Base-by-base conservation (phyloP, 2,888 invertebrate species). In the Aspidapion aeneum region DNA sequence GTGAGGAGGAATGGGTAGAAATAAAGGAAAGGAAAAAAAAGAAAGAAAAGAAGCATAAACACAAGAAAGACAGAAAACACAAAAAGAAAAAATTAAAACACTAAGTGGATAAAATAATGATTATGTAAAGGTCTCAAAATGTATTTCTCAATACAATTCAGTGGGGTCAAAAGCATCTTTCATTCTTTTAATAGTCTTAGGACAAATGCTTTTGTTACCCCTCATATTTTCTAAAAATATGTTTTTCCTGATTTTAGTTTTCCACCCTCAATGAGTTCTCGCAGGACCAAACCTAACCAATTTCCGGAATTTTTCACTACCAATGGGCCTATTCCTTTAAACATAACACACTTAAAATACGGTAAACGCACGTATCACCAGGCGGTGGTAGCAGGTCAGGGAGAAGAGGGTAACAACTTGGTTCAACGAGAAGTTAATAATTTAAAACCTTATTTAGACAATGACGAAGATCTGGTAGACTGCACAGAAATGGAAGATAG, bases 51-150 rank as follows among this genome's bases (percentile, higher is more conserved):
- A 70, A 71, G 48, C 73, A 72, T 60, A 74, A 73, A 65, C 68
- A 71, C 56, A 74, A 73, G 57, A 71, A 73, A 55, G 61, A 68
- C 22, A 69, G 68, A 90, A 89, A 71, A 82, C 84, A 9, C 87
- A 88, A 60, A 80, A 81, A n/a, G 78, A 79, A 65, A 64, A 71
- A 71, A 52, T 61, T 57, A 75, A 75, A 61, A 64, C 66, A 59
- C 66, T 70, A 60, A 63, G 70, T 55, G 68, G 72, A 60, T 61
- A 72, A 63, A 52, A 17, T 12, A 48, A 48, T 12, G n/a, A 48
- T 48, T 57, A n/a, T n/a, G n/a, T n/a, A n/a, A n/a, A n/a, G n/a
- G n/a, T n/a, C n/a, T n/a, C n/a, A n/a, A n/a, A n/a, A n/a, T n/a
- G n/a, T n/a, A n/a, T n/a, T n/a, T n/a, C n/a, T n/a, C n/a, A n/a